Conservation (phyloP, 2,797 vertebrate species). For the Clarias platycephalus region DNA sequence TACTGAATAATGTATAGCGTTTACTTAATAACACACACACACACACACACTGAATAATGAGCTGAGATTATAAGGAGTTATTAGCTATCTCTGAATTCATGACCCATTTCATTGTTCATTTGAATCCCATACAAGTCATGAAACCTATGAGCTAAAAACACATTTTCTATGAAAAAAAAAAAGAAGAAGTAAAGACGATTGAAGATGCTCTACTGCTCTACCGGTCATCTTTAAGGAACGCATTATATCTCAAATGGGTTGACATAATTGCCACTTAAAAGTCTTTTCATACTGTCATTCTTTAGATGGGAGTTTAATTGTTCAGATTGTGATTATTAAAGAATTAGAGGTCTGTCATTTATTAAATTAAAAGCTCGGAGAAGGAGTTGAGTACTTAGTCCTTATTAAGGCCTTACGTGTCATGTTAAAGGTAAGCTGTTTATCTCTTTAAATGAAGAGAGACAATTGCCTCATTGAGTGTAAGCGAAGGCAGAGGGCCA, state of each 20-base stretch:
- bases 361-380: constrained; percentile 72
- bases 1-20: neutral
- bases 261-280: constrained; percentile 65
- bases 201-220: constrained; percentile 33
- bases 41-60: neutral
- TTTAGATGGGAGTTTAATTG: constrained; percentile 70
- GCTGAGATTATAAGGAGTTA: neutral
- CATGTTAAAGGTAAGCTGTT: constrained; percentile 63
- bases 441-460: constrained; percentile 55
- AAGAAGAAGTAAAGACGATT: constrained; percentile 10
- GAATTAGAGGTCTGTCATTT: constrained; percentile 64
- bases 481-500: constrained; percentile 29
- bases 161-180: neutral
- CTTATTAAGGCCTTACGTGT: constrained; percentile 56
- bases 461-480: constrained; percentile 37
- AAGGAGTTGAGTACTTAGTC: constrained; percentile 64
- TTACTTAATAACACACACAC: neutral
- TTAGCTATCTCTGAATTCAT: neutral
- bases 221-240: constrained; percentile 42
- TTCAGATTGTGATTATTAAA: constrained; percentile 67
- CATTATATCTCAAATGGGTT: constrained; percentile 57
- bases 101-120: constrained; percentile 19
- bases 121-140: constrained; percentile 18
- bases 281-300: constrained; percentile 64
- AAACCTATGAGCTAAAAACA: neutral